Base-by-base conservation (phyloP, 2,888 invertebrate genomes). In the Lissocephala sabroskyi region DNA sequence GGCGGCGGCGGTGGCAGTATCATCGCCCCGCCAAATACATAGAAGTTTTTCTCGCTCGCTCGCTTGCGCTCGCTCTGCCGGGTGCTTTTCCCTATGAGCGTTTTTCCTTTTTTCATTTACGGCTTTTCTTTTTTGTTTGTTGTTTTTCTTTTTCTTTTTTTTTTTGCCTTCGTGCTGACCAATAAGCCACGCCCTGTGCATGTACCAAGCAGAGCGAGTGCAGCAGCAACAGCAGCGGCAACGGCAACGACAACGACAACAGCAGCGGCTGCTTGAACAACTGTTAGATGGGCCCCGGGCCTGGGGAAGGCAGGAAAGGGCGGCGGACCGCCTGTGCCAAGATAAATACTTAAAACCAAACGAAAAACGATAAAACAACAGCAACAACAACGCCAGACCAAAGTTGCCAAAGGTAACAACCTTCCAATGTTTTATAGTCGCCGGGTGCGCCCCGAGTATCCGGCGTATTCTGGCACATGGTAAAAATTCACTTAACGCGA, bases 101-200 rank as follows among this genome's bases (percentile, higher is more conserved):
- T 45, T 49, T 50, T 48, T 35, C 16, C 32, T 36, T 35, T n/a
- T 18, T 41, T 37, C 45, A 26, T 44, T 18, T 23, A 48, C 11
- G 30, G 11, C n/a, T 54, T 48, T 52, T 32, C 45, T 40, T 49
- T 35, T 49, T 39, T 50, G 37, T 42, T 49, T 29, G 41, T 37
- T 47, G 41, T 48, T 43, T 28, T 39, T 36, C 30, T 36, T 52
- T 42, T 57, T 49, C 49, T 49, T 46, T 41, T 26, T 46, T 41
- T 26, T 44, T 70, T 54, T 55, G 58, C 57, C 51, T 52, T 57
- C 68, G 56, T 56, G 58, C 54, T 71, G 80, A 77, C 76, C 78
- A n/a, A 74, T 65, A 81, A 81, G 80, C 82, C 82, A 82, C 82
- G 82, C 82, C 82, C 81, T 76, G 66, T 63, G 66, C 66, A 66